Conservation (phyloP, 2,888 invertebrate genomes). For the Caenorhabditis sinica region DNA sequence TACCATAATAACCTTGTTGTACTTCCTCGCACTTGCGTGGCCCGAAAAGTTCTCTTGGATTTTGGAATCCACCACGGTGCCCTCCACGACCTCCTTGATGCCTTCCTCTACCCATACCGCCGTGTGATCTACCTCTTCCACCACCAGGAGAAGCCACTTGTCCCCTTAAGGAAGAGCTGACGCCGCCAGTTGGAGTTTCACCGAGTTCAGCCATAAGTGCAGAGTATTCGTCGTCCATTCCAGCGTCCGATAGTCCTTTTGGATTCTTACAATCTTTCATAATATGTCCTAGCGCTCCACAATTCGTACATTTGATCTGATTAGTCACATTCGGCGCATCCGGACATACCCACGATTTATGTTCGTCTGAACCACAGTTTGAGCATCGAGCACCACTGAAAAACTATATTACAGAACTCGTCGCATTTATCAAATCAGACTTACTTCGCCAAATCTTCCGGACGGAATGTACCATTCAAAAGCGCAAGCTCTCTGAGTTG, state of each 20-base stretch:
- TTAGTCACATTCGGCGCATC: slow-evolving; percentile 97
- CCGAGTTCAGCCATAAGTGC: slow-evolving; percentile 99
- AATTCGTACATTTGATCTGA: slow-evolving; percentile 94
- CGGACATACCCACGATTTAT: slow-evolving; percentile 96
- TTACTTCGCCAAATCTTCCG: slow-evolving; percentile 86
- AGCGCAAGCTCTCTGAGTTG: slow-evolving; percentile 97
- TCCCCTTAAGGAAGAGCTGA: background rate
- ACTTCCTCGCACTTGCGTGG: slow-evolving; percentile 62
- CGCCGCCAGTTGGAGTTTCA: slow-evolving; percentile 87
- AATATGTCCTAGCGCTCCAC: slow-evolving; percentile 98
- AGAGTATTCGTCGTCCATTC: slow-evolving; percentile 98
- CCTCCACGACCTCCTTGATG: slow-evolving; percentile 42
- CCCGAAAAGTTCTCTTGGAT: slow-evolving; percentile 58
- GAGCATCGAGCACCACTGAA: slow-evolving; percentile 87
- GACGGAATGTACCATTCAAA: slow-evolving; percentile 97
- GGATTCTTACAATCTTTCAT: slow-evolving; percentile 96
- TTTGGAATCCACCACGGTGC: slow-evolving; percentile 56
- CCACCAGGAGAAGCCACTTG: slow-evolving; percentile 20
- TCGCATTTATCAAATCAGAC: background rate
- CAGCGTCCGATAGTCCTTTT: slow-evolving; percentile 67
- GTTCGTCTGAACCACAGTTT: slow-evolving; percentile 95
- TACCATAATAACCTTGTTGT: slow-evolving; percentile 60
- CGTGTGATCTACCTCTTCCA: slow-evolving; percentile 40
- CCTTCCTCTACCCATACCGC: slow-evolving; percentile 25
- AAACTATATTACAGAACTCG: background rate